A percentile compares a stretch with the other conserved stretches of the same genome.
Evolutionary conservation across 2,888 invertebrate species (phyloP).

Genomic region (Epinotia ramella): DNA sequence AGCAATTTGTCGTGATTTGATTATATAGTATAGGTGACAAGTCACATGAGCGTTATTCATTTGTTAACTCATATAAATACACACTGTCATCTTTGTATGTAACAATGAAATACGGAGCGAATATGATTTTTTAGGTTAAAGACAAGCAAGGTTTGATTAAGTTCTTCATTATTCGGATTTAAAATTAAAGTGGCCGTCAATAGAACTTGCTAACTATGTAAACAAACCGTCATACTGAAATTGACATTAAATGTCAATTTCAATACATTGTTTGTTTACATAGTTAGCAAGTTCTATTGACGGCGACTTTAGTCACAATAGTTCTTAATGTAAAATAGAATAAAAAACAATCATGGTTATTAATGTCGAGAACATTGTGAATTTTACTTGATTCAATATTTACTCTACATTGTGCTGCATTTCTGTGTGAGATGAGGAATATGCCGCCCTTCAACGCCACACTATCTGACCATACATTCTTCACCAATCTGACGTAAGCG

Average conservation of each 20-base stretch:
- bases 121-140: background rate
- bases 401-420: background rate
- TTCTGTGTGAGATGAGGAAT: background rate
- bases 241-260: too few relatives aligned
- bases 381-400: background rate
- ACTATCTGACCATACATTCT: background rate
- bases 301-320: too few relatives aligned
- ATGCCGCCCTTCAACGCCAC: background rate
- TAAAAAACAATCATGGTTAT: background rate
- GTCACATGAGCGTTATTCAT: background rate
- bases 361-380: background rate
- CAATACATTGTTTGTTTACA: too few relatives aligned
- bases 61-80: background rate
- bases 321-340: background rate
- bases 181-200: too few relatives aligned
- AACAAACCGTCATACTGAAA: too few relatives aligned
- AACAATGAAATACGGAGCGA: background rate
- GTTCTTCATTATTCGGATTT: background rate
- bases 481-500: background rate
- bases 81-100: background rate
- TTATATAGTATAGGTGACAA: conserved; percentile 9
- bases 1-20: conserved; percentile 22
- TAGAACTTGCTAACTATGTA: too few relatives aligned
- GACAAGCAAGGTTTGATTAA: background rate
- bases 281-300: too few relatives aligned